Base-by-base conservation (phyloP, 1,140 invertebrate species). In the Tetramorium alpestre region DNA sequence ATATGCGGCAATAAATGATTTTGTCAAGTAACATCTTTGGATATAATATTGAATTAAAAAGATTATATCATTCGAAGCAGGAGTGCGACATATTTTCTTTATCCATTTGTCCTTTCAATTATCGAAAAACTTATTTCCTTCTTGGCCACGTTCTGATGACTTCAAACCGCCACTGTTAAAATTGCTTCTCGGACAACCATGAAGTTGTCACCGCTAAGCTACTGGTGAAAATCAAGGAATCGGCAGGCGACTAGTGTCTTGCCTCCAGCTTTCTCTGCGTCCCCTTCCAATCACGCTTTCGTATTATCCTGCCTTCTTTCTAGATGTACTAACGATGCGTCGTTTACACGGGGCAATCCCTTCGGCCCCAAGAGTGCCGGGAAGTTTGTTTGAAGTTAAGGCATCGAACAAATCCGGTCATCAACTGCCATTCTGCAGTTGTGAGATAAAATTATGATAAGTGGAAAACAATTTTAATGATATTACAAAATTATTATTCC, bases 321-420 rank as follows among this genome's bases (percentile, higher is more conserved):
- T 81, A 54, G 38, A 51, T 65, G 88, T 91, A 88, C 92, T 93
- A 93, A 93, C 91, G 90, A 93, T 90, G 90, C 89, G 92, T 92
- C 89, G 92, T 92, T 93, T 92, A 92, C 88, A 92, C 90, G 91
- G 92, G 92, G 84, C 77, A 91, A 91, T 90, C 76, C 67, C 82
- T 69, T 90, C 60, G 58, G 70, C 18, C 89, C 88, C 91, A 91
- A 91, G 90, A 89, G 91, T 80, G 73, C 85, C 85, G 85, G 62
- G 89, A 92, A 91, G 91, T 92, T 93, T 91, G 88, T 91, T 90
- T 88, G 89, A 93, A 92, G 88, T 92, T 90, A 88, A 91, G 88
- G 86, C 90, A 78, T 65, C 70, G 85, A 58, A 73, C 80, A 64
- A 85, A 84, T 85, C 82, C 44, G 49, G 70, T 82, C 84, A 87